Conservation (phyloP, 2,113 vertebrate species). For the Python bivittatus region DNA sequence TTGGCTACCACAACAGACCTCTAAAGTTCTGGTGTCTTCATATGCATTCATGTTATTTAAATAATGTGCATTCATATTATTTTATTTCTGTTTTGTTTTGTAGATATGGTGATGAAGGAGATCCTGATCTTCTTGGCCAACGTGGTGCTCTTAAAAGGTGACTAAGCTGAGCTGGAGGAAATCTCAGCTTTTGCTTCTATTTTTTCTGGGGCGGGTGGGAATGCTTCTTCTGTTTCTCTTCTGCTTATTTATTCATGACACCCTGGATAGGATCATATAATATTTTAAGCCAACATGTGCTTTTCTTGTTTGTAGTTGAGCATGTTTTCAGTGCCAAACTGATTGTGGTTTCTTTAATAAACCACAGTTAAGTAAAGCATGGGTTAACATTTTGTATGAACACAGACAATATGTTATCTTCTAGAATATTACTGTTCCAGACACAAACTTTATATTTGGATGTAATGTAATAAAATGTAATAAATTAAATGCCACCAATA, state of each 20-base stretch:
- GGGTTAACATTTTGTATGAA: too few species aligned
- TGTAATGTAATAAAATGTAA: neutral
- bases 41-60: neutral
- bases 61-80: neutral
- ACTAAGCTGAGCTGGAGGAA: neutral
- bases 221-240: neutral
- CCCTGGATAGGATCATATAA: neutral
- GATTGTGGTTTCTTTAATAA: neutral
- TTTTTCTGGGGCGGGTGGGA: neutral
- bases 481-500: neutral
- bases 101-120: neutral
- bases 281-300: neutral
- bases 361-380: neutral
- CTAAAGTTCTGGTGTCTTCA: neutral
- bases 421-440: neutral
- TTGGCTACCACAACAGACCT: neutral
- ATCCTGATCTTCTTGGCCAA: neutral
- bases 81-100: neutral
- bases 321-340: neutral
- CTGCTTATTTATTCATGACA: neutral
- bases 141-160: neutral
- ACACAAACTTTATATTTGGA: neutral
- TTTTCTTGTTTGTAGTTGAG: neutral
- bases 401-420: neutral
- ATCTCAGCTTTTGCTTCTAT: too few species aligned